phyloP scores from a whole-genome alignment of 1,140 invertebrate genomes.

The Procambarus clarkii region DNA sequence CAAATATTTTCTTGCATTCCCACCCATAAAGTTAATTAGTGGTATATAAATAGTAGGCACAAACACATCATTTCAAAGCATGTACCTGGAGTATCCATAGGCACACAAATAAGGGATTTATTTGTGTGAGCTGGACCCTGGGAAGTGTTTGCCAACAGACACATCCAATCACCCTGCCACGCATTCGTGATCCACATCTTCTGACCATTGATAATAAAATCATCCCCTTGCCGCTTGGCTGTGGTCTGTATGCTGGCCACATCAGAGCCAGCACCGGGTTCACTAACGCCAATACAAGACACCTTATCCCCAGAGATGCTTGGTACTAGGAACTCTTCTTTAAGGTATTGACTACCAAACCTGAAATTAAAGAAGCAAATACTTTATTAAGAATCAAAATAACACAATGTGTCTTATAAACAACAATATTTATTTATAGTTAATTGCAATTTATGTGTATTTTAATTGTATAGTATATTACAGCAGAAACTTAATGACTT shows the following conservation, averaged over 20 bases:
- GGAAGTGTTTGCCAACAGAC: slow-evolving; percentile 80
- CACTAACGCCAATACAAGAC: slow-evolving; percentile 80
- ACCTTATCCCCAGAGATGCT: slow-evolving; percentile 80
- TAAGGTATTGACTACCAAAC: slow-evolving; percentile 52
- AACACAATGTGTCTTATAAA: neutral
- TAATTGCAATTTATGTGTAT: no score
- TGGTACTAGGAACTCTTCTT: slow-evolving; percentile 79
- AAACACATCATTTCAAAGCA: neutral
- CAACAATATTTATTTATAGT: no score
- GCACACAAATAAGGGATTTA: slow-evolving; percentile 81
- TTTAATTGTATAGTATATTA: no score
- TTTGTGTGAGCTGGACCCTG: slow-evolving; percentile 77
- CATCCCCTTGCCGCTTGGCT: slow-evolving; percentile 77
- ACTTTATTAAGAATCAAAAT: neutral
- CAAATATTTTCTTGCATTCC: no score
- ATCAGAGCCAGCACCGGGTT: slow-evolving; percentile 80
- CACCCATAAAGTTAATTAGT: no score
- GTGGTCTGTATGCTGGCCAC: slow-evolving; percentile 78
- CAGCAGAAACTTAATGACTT: no score
- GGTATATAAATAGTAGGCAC: no score
- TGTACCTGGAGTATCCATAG: slow-evolving; percentile 79
- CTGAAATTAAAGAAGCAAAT: slow-evolving; percentile 9
- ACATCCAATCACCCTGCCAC: slow-evolving; percentile 81
- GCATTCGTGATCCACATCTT: slow-evolving; percentile 81
- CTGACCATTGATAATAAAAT: slow-evolving; percentile 79